A percentile compares a stretch with the other conserved stretches of the same genome.
These are phyloP conservation scores for Exephanes ischioxanthus DNA, from an alignment of 2,888 invertebrate genomes.

Conservation along the genomic window DNA sequence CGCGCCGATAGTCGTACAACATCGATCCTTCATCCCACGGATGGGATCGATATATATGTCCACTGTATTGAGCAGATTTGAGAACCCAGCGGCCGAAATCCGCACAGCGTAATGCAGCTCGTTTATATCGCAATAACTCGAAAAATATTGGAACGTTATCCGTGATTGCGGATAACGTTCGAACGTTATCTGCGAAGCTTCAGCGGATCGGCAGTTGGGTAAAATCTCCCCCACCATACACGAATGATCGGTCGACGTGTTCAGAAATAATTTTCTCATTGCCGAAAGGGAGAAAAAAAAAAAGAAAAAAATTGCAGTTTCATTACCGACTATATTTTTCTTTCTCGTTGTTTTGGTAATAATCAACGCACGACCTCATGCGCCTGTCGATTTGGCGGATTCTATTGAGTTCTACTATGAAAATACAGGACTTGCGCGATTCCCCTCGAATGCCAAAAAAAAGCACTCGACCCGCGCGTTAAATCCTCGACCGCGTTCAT, in stretches of 20 bases:
- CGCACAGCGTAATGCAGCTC: neutral
- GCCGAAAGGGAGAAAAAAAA: neutral
- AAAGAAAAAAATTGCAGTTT: neutral
- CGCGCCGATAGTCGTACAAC: neutral
- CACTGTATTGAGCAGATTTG: neutral
- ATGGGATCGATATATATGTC: neutral
- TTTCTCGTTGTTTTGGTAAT: neutral
- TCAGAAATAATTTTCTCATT: neutral
- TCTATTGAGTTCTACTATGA: slow-evolving; percentile 16
- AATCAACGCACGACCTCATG: neutral
- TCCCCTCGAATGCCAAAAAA: neutral
- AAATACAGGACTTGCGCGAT: neutral
- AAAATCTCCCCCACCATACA: neutral
- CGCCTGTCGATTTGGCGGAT: neutral
- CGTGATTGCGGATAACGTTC: neutral
- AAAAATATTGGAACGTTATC: neutral
- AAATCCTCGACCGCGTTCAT: neutral
- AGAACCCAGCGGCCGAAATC: neutral
- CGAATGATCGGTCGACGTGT: neutral
- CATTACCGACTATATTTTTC: neutral
- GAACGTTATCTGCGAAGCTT: neutral
- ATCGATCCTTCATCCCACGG: neutral
- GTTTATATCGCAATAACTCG: neutral
- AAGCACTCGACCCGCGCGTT: neutral
- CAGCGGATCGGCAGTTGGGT: neutral